A percentile compares a stretch with the other conserved stretches of the same genome.
These are phyloP conservation scores for Saccostrea cuccullata DNA, from an alignment of 1,140 invertebrate species.

Conservation along the genomic window DNA sequence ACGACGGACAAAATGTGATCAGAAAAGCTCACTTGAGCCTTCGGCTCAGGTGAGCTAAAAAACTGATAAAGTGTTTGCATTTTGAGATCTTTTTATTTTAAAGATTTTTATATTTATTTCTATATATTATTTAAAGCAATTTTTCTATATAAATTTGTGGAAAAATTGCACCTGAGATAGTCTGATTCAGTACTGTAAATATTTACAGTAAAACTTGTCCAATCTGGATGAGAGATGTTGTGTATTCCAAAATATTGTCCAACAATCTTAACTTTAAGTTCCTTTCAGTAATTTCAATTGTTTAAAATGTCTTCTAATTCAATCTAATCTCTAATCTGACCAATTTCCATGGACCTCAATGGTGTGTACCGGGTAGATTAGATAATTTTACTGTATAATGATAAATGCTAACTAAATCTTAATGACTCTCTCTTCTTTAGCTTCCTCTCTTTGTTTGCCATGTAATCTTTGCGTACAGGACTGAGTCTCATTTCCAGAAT, in stretches of 20 bases:
- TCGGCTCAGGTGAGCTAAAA: too few species aligned
- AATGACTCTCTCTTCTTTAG: slow-evolving; percentile 62
- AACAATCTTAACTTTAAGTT: too few species aligned
- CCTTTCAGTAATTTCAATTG: too few species aligned
- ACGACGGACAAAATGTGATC: too few species aligned
- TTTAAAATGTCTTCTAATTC: too few species aligned
- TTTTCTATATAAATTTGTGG: too few species aligned
- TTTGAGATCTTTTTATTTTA: neutral
- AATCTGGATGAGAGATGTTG: neutral
- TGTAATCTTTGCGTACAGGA: slow-evolving; percentile 87
- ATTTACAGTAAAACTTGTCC: neutral
- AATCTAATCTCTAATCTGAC: too few species aligned
- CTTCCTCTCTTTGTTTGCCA: slow-evolving; percentile 74
- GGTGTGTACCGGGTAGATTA: too few species aligned
- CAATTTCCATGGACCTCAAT: too few species aligned
- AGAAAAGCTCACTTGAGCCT: too few species aligned
- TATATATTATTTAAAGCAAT: neutral
- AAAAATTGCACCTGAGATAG: slow-evolving; percentile 2
- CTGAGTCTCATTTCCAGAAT: slow-evolving; percentile 91
- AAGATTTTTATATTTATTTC: neutral
- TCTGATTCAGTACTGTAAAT: neutral
- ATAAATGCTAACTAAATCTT: slow-evolving; percentile 28
- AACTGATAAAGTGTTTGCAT: neutral
- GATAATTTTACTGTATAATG: neutral
- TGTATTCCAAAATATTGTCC: too few species aligned